Evolutionary conservation across 2,888 invertebrate genomes (phyloP).

Genomic region (Tineola bisselliella): DNA sequence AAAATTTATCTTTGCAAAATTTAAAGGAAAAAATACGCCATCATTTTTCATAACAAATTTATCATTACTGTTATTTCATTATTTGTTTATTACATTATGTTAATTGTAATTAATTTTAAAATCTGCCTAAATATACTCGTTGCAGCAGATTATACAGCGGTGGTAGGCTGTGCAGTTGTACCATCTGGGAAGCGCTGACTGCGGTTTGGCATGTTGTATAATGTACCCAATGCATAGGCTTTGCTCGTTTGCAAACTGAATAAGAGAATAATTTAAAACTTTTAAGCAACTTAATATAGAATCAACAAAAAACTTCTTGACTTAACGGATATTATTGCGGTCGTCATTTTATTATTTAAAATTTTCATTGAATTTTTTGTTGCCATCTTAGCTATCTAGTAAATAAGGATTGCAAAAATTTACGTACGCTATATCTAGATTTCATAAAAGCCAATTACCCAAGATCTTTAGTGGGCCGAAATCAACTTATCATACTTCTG

Average conservation of each 20-base stretch:
- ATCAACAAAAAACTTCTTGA: too few species aligned
- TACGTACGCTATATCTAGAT: neutral
- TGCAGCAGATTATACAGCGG: neutral
- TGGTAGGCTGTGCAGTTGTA: neutral
- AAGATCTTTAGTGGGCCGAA: neutral
- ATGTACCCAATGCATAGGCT: neutral
- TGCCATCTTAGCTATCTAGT: too few species aligned
- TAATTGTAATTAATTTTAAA: too few species aligned
- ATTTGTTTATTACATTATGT: too few species aligned
- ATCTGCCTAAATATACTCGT: neutral
- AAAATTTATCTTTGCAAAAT: too few species aligned
- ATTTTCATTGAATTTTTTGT: too few species aligned
- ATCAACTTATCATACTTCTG: conserved; percentile 1
- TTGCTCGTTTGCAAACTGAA: neutral
- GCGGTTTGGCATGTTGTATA: conserved; percentile 3
- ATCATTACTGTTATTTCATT: too few species aligned
- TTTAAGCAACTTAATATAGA: neutral
- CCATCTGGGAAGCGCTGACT: conserved; percentile 21
- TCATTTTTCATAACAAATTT: too few species aligned
- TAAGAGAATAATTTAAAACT: neutral
- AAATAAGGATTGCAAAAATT: too few species aligned
- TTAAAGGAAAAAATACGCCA: too few species aligned
- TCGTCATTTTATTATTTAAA: too few species aligned
- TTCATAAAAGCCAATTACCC: neutral
- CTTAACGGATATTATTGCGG: too few species aligned